These are phyloP conservation scores for Danionella cerebrum DNA, from an alignment of 2,113 vertebrate species.

Conservation along the genomic window DNA sequence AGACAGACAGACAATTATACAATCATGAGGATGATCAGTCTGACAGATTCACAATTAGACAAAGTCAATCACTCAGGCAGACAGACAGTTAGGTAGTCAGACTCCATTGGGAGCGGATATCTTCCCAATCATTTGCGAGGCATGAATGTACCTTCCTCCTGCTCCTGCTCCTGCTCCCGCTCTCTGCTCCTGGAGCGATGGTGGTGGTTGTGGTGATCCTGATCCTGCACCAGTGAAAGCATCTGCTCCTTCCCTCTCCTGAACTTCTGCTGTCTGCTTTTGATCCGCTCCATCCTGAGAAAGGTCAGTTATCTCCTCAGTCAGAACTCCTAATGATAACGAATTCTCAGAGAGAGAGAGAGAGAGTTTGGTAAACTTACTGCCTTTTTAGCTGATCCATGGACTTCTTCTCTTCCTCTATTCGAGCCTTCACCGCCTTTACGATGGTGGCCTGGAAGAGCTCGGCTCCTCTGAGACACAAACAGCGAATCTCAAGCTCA, in stretches of 20 bases:
- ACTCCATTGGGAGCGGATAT: too few relatives aligned
- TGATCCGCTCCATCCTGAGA: constrained; percentile 90
- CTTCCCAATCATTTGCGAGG: too few relatives aligned
- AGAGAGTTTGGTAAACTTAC: constrained; percentile 60
- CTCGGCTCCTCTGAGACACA: constrained; percentile 78
- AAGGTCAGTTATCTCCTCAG: not conserved
- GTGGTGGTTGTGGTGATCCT: too few relatives aligned
- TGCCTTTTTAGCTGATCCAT: constrained; percentile 96
- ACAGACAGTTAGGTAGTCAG: too few relatives aligned
- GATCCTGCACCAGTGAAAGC: constrained; percentile 80
- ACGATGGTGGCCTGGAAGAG: constrained; percentile 92
- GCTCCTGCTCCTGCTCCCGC: constrained; percentile 68
- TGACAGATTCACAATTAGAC: too few relatives aligned
- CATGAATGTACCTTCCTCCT: constrained; percentile 57
- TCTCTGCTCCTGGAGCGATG: too few relatives aligned
- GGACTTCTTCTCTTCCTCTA: constrained; percentile 90
- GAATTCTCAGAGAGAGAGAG: too few relatives aligned
- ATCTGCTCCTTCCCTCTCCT: constrained; percentile 89
- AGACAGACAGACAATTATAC: not conserved
- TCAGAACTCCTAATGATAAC: too few relatives aligned
- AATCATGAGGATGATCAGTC: too few relatives aligned
- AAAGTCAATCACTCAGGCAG: too few relatives aligned
- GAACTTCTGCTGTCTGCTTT: constrained; percentile 89
- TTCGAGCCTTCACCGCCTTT: constrained; percentile 86
- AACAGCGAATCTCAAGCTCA: not conserved